A percentile compares a stretch with the other conserved stretches of the same genome.
These are phyloP conservation scores for Dinocampus coccinellae DNA, from an alignment of 2,888 invertebrate species.

Conservation along the genomic window DNA sequence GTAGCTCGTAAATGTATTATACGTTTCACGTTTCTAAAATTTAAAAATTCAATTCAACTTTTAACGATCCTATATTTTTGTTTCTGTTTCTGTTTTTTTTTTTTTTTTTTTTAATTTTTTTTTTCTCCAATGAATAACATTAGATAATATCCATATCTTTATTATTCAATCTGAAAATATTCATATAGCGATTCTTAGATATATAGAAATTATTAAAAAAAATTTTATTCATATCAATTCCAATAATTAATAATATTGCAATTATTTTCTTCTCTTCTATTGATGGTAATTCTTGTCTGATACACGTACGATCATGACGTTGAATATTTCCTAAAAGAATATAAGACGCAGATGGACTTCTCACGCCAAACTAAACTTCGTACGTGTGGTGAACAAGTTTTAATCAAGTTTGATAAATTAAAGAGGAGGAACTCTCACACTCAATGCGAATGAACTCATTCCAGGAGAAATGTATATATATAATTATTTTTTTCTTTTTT, in stretches of 20 bases:
- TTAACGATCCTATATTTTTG: not conserved
- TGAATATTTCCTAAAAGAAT: not conserved
- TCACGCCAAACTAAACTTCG: constrained; percentile 54
- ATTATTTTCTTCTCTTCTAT: not conserved
- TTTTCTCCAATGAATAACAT: too few relatives aligned
- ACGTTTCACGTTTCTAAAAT: constrained; percentile 44
- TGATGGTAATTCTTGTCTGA: not conserved
- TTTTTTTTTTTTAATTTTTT: too few relatives aligned
- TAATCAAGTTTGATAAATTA: constrained; percentile 65
- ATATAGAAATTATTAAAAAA: too few relatives aligned
- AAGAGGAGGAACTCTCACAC: constrained; percentile 44
- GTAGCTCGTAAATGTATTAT: constrained; percentile 47
- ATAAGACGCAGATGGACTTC: constrained; percentile 40
- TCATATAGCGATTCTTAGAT: not conserved
- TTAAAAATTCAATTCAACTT: constrained; percentile 38
- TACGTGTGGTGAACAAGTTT: constrained; percentile 63
- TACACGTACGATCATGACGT: not conserved
- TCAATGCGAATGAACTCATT: constrained; percentile 49
- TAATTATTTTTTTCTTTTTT: too few relatives aligned
- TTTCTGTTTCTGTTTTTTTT: too few relatives aligned
- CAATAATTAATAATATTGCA: too few relatives aligned
- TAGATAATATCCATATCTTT: not conserved
- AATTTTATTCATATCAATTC: too few relatives aligned
- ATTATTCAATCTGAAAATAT: not conserved
- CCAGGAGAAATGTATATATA: too few relatives aligned